A percentile compares a stretch with the other conserved stretches of the same genome.
phyloP scores from a whole-genome alignment of 2,113 vertebrate species.

The Chaetodon auriga region DNA sequence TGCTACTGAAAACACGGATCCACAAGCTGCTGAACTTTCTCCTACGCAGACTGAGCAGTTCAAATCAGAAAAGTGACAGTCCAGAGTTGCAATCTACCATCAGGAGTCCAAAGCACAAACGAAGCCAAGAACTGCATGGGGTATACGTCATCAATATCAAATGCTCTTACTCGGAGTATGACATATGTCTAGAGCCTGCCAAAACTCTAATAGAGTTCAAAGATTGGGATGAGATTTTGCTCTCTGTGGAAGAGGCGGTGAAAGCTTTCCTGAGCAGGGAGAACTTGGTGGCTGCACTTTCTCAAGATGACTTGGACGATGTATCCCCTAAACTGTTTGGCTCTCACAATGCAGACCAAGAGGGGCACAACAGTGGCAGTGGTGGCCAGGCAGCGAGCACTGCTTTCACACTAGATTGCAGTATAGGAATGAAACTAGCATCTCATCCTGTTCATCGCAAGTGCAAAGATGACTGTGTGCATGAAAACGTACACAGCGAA shows the following conservation, averaged over 20 bases:
- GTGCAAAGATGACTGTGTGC: neutral
- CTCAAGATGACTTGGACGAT: slow-evolving; percentile 85
- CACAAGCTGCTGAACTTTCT: slow-evolving; percentile 93
- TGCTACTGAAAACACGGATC: slow-evolving; percentile 93
- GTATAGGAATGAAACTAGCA: slow-evolving; percentile 82
- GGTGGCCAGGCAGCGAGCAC: slow-evolving; percentile 66
- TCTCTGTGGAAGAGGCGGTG: slow-evolving; percentile 90
- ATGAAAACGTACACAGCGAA: neutral
- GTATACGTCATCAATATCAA: slow-evolving; percentile 92
- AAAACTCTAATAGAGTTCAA: slow-evolving; percentile 97
- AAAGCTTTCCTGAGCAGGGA: slow-evolving; percentile 91
- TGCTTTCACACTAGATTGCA: slow-evolving; percentile 77
- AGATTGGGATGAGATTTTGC: slow-evolving; percentile 90
- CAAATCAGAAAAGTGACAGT: slow-evolving; percentile 83
- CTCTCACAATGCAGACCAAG: slow-evolving; percentile 45
- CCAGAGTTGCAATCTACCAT: slow-evolving; percentile 61
- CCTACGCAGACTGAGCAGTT: slow-evolving; percentile 87
- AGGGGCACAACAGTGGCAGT: slow-evolving; percentile 45
- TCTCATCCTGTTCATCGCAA: slow-evolving; percentile 89
- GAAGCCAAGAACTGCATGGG: slow-evolving; percentile 86
- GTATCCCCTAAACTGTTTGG: slow-evolving; percentile 76
- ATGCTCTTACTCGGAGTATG: slow-evolving; percentile 90
- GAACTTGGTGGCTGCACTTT: slow-evolving; percentile 86
- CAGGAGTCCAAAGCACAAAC: slow-evolving; percentile 85
- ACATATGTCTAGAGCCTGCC: slow-evolving; percentile 93